phyloP scores from a whole-genome alignment of 1,140 invertebrate species.

The Calliopsis andreniformis region DNA sequence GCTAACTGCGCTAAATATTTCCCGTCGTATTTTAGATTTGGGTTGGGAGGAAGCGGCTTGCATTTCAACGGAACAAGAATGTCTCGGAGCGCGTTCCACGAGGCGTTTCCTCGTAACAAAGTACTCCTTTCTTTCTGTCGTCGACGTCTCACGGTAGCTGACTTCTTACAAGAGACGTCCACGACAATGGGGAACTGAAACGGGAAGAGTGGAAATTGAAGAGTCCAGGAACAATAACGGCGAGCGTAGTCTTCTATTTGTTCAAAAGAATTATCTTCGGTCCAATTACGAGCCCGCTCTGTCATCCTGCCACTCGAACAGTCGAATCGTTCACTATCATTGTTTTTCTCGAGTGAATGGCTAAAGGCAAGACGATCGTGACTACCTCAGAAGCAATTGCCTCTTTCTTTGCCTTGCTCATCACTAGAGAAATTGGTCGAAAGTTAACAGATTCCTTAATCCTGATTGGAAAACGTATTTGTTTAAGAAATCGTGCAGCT shows the following conservation, averaged over 20 bases:
- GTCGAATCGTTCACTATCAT: neutral
- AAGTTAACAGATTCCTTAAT: neutral
- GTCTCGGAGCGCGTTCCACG: conserved; percentile 45
- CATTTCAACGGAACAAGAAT: conserved; percentile 50
- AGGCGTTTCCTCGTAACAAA: conserved; percentile 47
- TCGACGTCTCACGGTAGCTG: conserved; percentile 41
- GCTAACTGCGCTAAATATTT: neutral
- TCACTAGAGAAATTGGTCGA: neutral
- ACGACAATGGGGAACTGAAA: conserved; percentile 20
- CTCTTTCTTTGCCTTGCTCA: neutral
- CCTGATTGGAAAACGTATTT: neutral
- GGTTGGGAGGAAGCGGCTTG: conserved; percentile 40
- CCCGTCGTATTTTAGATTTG: conserved; percentile 38
- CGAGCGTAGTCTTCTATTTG: neutral
- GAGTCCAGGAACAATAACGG: conserved; percentile 35
- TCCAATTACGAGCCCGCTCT: conserved; percentile 50
- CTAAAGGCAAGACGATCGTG: neutral
- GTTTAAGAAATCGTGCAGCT: too few relatives aligned
- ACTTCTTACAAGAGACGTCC: conserved; percentile 31
- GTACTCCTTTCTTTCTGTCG: conserved; percentile 46
- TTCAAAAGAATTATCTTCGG: conserved; percentile 42
- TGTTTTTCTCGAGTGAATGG: neutral
- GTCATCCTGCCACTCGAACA: neutral
- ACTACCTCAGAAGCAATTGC: neutral
- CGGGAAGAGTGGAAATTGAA: conserved; percentile 45